Evolutionary conservation across 2,797 vertebrate genomes (phyloP).

Genomic region (Yasuhikotakia modesta): DNA sequence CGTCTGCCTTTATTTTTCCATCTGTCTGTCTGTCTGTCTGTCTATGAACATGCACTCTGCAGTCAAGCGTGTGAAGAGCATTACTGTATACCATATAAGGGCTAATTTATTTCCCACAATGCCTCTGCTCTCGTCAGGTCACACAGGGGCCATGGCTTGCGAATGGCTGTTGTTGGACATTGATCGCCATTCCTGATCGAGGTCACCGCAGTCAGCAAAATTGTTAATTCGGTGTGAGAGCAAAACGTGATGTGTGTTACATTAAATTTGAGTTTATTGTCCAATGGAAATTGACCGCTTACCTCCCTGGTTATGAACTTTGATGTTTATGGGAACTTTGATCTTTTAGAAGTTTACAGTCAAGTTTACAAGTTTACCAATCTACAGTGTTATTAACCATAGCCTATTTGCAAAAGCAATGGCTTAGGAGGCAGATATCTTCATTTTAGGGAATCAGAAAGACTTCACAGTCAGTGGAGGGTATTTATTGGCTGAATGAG

Average conservation of each 20-base stretch:
- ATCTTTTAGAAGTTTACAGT: no score
- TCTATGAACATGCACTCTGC: constrained; percentile 1
- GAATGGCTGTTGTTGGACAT: constrained; percentile 31
- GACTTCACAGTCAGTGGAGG: background rate
- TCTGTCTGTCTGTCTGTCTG: constrained; percentile 34
- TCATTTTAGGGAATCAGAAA: constrained; percentile 1
- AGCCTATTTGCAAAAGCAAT: background rate
- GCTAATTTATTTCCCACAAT: constrained; percentile 36
- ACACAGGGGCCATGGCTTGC: constrained; percentile 17
- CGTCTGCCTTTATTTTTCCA: constrained; percentile 27
- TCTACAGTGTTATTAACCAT: background rate
- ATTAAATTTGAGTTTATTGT: background rate
- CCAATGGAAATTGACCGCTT: background rate
- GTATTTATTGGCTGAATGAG: constrained; percentile 9
- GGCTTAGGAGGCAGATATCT: background rate
- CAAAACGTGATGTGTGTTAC: constrained; percentile 17
- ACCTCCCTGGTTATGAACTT: background rate
- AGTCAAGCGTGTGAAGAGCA: constrained; percentile 26
- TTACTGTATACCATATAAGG: constrained; percentile 15
- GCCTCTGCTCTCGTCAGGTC: constrained; percentile 21
- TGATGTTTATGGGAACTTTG: background rate
- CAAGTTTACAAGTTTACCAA: background rate
- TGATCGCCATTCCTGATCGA: constrained; percentile 20
- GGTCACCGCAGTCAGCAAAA: constrained; percentile 38
- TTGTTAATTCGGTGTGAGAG: constrained; percentile 8